Evolutionary conservation across 2,888 invertebrate species (phyloP).

Genomic region (Lingula anatina): DNA sequence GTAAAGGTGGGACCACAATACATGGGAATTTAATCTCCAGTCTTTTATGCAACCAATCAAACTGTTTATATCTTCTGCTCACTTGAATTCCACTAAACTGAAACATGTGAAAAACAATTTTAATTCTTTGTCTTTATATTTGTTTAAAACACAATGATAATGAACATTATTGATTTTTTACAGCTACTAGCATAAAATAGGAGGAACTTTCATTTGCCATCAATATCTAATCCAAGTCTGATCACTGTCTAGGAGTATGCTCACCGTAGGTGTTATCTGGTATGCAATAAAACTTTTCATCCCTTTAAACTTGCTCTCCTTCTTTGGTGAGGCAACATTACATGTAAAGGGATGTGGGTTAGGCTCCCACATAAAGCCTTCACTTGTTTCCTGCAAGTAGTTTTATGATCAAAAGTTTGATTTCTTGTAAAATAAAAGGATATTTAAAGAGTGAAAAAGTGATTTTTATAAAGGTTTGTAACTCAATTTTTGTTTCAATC

Average conservation of each 20-base stretch:
- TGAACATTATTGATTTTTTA: background rate
- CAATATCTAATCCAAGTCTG: background rate
- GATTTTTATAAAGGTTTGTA: background rate
- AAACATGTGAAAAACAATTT: no score
- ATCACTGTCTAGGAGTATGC: conserved; percentile 21
- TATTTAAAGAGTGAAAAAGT: no score
- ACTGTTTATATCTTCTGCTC: conserved; percentile 89
- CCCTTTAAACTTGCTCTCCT: conserved; percentile 95
- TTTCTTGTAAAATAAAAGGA: conserved; percentile 5
- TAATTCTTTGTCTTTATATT: no score
- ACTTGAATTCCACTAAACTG: conserved; percentile 85
- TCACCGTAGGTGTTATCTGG: conserved; percentile 83
- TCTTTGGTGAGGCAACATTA: conserved; percentile 88
- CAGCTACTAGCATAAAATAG: no score
- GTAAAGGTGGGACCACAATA: conserved; percentile 92
- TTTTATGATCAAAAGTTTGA: no score
- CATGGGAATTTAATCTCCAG: conserved; percentile 89
- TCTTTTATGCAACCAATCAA: conserved; percentile 96
- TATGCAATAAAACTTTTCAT: conserved; percentile 97
- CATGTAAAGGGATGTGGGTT: conserved; percentile 73
- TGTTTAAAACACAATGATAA: no score
- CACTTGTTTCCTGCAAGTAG: conserved; percentile 60
- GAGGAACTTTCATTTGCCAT: background rate
- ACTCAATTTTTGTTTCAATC: background rate
- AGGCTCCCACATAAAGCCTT: conserved; percentile 73